These are phyloP conservation scores for Platyscapa corneri DNA, from an alignment of 1,140 invertebrate species.

Conservation along the genomic window DNA sequence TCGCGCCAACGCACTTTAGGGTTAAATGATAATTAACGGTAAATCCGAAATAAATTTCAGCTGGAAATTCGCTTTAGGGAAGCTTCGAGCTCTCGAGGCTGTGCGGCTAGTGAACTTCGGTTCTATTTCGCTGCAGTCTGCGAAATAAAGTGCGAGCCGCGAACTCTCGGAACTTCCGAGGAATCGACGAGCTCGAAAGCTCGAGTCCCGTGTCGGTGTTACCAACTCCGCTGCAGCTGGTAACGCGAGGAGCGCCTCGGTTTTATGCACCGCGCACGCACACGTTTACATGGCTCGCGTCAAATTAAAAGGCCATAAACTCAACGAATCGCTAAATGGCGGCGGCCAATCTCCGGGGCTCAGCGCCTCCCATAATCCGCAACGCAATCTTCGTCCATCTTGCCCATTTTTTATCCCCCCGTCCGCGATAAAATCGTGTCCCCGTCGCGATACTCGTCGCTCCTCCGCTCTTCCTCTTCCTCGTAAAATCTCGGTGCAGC, in stretches of 20 bases:
- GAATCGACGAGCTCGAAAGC: not conserved
- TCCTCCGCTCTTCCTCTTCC: not conserved
- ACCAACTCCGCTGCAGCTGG: too few species aligned
- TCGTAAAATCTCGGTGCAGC: not conserved
- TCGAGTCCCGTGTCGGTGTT: too few species aligned
- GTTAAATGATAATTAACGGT: too few species aligned
- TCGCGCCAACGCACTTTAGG: too few species aligned
- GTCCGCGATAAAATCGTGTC: slow-evolving; percentile 13
- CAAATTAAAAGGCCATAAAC: slow-evolving; percentile 19
- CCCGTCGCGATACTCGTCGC: not conserved
- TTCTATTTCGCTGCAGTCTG: too few species aligned
- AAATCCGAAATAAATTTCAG: too few species aligned
- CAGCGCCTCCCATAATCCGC: not conserved
- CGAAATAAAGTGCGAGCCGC: too few species aligned
- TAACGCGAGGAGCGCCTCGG: not conserved
- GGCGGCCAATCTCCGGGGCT: too few species aligned
- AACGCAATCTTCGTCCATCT: not conserved
- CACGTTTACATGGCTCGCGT: not conserved
- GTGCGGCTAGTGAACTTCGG: too few species aligned
- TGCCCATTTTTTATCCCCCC: not conserved
- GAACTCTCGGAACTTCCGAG: too few species aligned
- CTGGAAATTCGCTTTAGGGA: too few species aligned
- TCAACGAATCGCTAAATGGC: not conserved
- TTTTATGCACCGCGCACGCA: not conserved
- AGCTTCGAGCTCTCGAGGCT: too few species aligned